Evolutionary conservation across 2,888 invertebrate genomes (phyloP).

Genomic region (Byasa hedistus): DNA sequence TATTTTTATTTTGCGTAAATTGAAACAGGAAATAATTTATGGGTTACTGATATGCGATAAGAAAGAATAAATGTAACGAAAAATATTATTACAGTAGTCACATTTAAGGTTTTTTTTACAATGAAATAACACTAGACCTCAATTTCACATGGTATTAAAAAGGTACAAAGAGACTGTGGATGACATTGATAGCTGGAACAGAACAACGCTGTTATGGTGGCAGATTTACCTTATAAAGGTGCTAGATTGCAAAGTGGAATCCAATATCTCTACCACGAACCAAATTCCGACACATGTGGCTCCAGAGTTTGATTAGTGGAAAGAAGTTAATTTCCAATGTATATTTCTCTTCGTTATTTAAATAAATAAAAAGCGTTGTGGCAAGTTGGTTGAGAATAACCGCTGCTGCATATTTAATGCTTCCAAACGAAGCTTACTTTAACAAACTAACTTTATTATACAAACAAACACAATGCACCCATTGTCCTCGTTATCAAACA

Average conservation of each 20-base stretch:
- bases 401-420: background rate
- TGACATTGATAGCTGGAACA: too few species aligned
- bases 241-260: too few species aligned
- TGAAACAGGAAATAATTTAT: background rate
- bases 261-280: too few species aligned
- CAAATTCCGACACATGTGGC: too few species aligned
- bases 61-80: background rate
- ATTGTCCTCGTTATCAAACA: conserved; percentile 10
- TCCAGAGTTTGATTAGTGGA: too few species aligned
- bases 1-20: background rate
- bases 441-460: conserved; percentile 14
- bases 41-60: background rate
- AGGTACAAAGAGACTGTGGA: too few species aligned
- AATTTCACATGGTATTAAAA: too few species aligned
- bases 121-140: too few species aligned
- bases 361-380: background rate
- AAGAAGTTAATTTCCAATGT: too few species aligned
- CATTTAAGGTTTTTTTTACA: background rate
- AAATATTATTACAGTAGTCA: background rate
- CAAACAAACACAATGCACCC: conserved; percentile 17
- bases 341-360: background rate
- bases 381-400: background rate
- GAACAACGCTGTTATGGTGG: too few species aligned
- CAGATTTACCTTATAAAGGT: too few species aligned
- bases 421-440: conserved; percentile 9